phyloP scores from a whole-genome alignment of 2,888 invertebrate genomes.

The Ceramica pisi region DNA sequence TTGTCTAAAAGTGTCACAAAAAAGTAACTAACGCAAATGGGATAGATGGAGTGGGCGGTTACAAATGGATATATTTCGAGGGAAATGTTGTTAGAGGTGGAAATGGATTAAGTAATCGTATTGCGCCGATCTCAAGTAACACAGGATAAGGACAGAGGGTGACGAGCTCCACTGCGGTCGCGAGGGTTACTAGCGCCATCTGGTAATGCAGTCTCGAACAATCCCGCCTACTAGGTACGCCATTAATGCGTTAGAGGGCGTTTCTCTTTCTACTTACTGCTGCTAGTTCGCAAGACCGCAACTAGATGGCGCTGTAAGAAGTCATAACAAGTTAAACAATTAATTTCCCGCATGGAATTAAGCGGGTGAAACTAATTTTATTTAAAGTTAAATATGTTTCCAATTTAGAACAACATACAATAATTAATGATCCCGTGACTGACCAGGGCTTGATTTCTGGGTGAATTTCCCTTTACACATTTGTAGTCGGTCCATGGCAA shows the following conservation, averaged over 20 bases:
- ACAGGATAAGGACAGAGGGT: not conserved
- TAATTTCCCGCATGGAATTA: not conserved
- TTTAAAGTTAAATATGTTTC: not conserved
- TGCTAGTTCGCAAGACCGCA: not conserved
- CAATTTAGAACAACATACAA: too few relatives aligned
- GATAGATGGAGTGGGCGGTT: too few relatives aligned
- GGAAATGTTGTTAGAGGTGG: too few relatives aligned
- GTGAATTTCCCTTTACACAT: too few relatives aligned
- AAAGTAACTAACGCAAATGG: too few relatives aligned
- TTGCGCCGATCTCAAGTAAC: not conserved
- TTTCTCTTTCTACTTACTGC: too few relatives aligned
- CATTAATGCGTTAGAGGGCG: not conserved
- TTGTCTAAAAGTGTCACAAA: too few relatives aligned
- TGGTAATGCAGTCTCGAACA: not conserved
- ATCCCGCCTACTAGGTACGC: not conserved
- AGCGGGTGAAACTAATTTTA: not conserved
- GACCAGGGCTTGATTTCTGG: too few relatives aligned
- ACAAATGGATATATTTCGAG: too few relatives aligned
- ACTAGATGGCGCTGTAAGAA: conserved; percentile 5
- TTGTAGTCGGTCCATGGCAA: too few relatives aligned
- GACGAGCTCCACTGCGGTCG: not conserved
- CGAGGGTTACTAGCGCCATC: not conserved
- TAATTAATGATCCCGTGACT: too few relatives aligned
- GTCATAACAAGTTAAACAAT: not conserved
- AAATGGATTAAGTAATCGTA: not conserved